phyloP scores from a whole-genome alignment of 2,113 vertebrate species.

The Hepsetus odoe region DNA sequence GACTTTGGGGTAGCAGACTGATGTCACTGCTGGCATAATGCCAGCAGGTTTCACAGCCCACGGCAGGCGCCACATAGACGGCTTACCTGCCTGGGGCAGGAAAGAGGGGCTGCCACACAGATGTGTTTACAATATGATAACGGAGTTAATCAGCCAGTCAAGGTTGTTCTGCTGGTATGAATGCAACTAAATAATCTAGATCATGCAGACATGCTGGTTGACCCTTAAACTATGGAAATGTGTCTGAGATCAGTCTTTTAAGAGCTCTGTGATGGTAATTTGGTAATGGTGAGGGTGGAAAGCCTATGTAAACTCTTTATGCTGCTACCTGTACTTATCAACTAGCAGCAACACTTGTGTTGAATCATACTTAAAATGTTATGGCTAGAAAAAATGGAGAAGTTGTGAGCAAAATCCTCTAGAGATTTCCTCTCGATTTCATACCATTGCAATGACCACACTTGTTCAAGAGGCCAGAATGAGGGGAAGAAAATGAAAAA shows the following conservation, averaged over 20 bases:
- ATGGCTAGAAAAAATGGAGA: constrained; percentile 36
- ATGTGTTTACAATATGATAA: constrained; percentile 82
- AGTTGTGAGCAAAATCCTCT: constrained; percentile 26
- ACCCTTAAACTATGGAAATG: background rate
- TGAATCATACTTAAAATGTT: constrained; percentile 37
- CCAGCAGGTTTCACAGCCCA: constrained; percentile 82
- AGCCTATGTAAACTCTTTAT: background rate
- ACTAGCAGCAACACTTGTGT: background rate
- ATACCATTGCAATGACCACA: constrained; percentile 38
- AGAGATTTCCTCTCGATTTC: constrained; percentile 8
- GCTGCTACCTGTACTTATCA: constrained; percentile 6
- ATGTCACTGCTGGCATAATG: constrained; percentile 84
- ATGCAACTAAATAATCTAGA: constrained; percentile 48
- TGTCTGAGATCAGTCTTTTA: constrained; percentile 1
- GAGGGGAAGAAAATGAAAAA: background rate
- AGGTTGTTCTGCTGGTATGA: constrained; percentile 48
- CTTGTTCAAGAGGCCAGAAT: constrained; percentile 25
- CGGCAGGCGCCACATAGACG: constrained; percentile 78
- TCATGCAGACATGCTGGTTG: background rate
- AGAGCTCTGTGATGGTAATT: background rate
- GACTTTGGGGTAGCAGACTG: constrained; percentile 78
- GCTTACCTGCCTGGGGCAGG: constrained; percentile 83
- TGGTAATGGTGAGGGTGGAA: background rate
- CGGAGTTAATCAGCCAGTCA: constrained; percentile 65
- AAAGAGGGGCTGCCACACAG: constrained; percentile 72